These are phyloP conservation scores for Phalacrocorax carbo DNA, from an alignment of 2,113 vertebrate species.

Conservation along the genomic window DNA sequence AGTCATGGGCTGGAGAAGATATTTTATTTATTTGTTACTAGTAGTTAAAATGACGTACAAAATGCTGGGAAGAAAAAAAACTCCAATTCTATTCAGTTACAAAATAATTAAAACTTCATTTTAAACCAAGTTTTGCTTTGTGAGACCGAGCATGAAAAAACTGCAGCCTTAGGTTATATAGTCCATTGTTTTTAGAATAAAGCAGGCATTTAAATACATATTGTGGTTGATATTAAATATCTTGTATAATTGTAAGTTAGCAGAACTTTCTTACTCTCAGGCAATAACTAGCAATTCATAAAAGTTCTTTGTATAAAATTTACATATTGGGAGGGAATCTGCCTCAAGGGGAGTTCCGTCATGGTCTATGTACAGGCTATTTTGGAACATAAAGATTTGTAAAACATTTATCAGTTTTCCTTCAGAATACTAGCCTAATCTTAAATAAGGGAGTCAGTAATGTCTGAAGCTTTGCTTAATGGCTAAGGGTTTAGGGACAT, in stretches of 20 bases:
- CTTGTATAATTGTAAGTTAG: slow-evolving; percentile 62
- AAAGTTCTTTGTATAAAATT: slow-evolving; percentile 58
- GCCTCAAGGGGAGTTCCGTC: slow-evolving; percentile 7
- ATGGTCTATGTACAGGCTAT: slow-evolving; percentile 14
- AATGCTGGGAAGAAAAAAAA: slow-evolving; percentile 73
- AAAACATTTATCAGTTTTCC: slow-evolving; percentile 49
- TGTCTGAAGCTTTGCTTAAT: neutral
- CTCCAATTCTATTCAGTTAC: slow-evolving; percentile 73
- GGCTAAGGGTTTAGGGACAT: neutral
- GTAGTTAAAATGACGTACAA: slow-evolving; percentile 74
- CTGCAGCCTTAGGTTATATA: slow-evolving; percentile 63
- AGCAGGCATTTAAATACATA: slow-evolving; percentile 73
- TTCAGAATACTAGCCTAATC: slow-evolving; percentile 53
- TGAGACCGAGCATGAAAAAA: slow-evolving; percentile 63
- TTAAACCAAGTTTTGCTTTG: slow-evolving; percentile 70
- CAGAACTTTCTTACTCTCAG: slow-evolving; percentile 69
- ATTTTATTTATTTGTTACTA: slow-evolving; percentile 77
- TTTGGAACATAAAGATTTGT: neutral
- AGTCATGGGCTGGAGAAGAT: slow-evolving; percentile 58
- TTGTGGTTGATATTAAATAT: slow-evolving; percentile 73
- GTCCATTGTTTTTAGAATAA: slow-evolving; percentile 69
- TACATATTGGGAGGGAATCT: slow-evolving; percentile 1
- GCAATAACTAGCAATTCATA: slow-evolving; percentile 60
- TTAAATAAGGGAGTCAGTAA: slow-evolving; percentile 4
- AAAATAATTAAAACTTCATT: slow-evolving; percentile 72